Conservation (phyloP, 2,113 vertebrate genomes). For the Oceanites oceanicus region DNA sequence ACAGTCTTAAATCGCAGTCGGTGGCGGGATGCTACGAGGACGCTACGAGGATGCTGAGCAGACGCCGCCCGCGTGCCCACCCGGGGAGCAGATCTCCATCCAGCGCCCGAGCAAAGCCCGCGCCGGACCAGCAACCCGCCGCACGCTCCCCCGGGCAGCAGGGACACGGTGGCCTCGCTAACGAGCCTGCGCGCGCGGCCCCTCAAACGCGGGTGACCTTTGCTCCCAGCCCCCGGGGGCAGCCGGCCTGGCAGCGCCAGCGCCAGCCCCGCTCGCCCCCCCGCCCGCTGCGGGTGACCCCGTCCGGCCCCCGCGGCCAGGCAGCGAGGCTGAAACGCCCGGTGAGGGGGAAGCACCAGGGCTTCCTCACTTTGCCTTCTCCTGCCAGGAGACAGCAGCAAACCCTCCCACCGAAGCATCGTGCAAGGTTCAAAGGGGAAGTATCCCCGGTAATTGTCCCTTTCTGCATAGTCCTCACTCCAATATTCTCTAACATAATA, state of each 20-base stretch:
- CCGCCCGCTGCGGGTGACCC: not conserved
- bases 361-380: conserved; percentile 25
- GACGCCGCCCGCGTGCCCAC: rapidly evolving
- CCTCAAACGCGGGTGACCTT: not conserved
- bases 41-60: not conserved
- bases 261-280: rapidly evolving
- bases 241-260: not conserved
- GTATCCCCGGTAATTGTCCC: conserved; percentile 67
- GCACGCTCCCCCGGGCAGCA: rapidly evolving
- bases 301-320: not conserved
- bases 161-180: not conserved
- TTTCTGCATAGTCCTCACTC: conserved; percentile 68
- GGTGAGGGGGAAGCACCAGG: not conserved
- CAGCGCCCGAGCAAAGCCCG: not conserved
- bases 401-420: conserved; percentile 48
- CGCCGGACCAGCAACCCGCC: not conserved
- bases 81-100: not conserved
- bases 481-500: conserved; percentile 70
- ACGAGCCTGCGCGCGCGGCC: rapidly evolving
- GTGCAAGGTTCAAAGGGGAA: conserved; percentile 67
- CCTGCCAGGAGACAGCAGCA: conserved; percentile 47
- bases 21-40: rapidly evolving
- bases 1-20: rapidly evolving
- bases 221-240: not conserved
- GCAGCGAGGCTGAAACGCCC: not conserved